These are phyloP conservation scores for Sebastes variabilis DNA, from an alignment of 2,797 vertebrate genomes.

Conservation along the genomic window DNA sequence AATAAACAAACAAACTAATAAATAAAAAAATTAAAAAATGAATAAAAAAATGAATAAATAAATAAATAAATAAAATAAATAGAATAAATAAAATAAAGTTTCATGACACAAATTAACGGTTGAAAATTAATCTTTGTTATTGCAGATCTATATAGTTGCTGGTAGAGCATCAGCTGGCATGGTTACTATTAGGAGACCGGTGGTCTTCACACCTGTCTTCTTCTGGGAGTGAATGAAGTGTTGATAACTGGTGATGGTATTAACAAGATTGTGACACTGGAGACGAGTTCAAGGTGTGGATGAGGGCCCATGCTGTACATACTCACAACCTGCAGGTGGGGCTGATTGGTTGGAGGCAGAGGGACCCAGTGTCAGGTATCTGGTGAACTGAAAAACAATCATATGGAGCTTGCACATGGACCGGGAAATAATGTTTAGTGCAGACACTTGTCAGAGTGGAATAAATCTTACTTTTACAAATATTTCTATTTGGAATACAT, in stretches of 20 bases:
- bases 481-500: background rate
- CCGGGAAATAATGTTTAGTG: background rate
- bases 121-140: background rate
- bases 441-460: background rate
- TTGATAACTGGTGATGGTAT: background rate
- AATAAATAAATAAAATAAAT: too few species aligned
- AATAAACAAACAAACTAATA: too few species aligned
- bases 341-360: background rate
- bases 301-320: background rate
- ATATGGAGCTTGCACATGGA: background rate
- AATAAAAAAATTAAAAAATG: accelerated
- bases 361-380: background rate
- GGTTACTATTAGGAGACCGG: background rate
- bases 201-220: background rate
- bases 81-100: background rate
- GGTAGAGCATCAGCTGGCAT: background rate
- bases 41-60: too few species aligned
- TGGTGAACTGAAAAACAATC: background rate
- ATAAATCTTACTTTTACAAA: background rate
- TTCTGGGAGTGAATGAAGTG: background rate
- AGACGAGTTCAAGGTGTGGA: background rate
- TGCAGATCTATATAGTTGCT: background rate
- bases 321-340: constrained; percentile 9
- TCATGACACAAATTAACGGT: background rate
- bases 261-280: background rate